Base-by-base conservation (phyloP, 2,113 vertebrate genomes). In the Aix galericulata region DNA sequence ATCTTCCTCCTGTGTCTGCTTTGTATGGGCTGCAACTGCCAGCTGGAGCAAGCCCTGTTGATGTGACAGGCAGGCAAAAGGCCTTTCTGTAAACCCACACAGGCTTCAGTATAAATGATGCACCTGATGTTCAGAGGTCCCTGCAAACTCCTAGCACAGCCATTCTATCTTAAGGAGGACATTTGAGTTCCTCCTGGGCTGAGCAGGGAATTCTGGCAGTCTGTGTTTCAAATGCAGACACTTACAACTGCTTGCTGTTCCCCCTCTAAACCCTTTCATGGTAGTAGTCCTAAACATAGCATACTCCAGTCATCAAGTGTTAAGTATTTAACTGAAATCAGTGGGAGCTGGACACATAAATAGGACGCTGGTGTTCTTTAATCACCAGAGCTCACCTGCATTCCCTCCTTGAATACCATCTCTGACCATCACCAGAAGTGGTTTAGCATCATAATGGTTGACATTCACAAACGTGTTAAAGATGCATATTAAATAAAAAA, bases 401-500 rank as follows among this genome's bases (percentile, higher is more conserved):
- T 36, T 87, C 18, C 36, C 6, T 66, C 72, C 32, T 59, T 7
- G 1, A 48, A 63, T n/a, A 27, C 25, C 2, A 74, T 71, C 74
- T 62, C 60, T 60, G 34, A 42, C 42, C 53, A 25, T 58, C 42
- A 32, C 32, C 25, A 16, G 14, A 32, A 4, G 13, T 16, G 20
- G 14, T 38, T 16, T 56, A 48, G 13, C 4, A 0, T 34, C 50
- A 5, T 36, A 87, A 79, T 3, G 2, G 27, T 44, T 58, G 53
- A 73, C 27, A 25, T 73, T 68, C 48, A 69, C 53, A 59, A 78
- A 34, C 17, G 17, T 25, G 53, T 34, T 85, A 27, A 81, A 76
- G 18, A 38, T 77, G 73, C 12, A 2, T 93, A 34, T 82, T 80
- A 92, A 97, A 96, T 86, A 67, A 97, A 97, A 96, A 95, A 96